Evolutionary conservation across 1,140 invertebrate genomes (phyloP), one percentile per base, ranked within the genome.

Genomic region (Chionoecetes opilio): DNA sequence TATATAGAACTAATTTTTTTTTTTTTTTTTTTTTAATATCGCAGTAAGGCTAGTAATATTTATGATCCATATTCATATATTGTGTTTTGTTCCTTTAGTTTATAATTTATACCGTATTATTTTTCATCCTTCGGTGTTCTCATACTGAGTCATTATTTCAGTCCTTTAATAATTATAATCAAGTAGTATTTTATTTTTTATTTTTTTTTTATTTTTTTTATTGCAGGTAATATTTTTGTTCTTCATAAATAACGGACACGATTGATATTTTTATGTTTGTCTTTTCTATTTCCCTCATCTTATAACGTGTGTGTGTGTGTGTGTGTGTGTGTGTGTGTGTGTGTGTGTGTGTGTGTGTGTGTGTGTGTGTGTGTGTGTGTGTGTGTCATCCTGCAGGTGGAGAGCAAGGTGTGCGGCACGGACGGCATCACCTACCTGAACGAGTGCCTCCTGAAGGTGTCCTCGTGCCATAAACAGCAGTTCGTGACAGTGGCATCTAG

Each of bases 361-460:
- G 35, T 37, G 31, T 29, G 82, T 86, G 29, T n/a, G 26, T 35
- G 31, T 17, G 82, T 31, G 82, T 46, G 26, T 85, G 9, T 41
- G 82, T 38, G 75, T 86, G 26, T 63, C 11, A 14, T 37, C 89
- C 34, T 11, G 26, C 95, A 96, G 96, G 95, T 95, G 6, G 95
- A 96, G n/a, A 96, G 95, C 37, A 97, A 97, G 96, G 98, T 99
- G 94, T 99, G 98, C 97, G 98, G 98, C 32, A 98, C 98, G 34
- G 98, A 99, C 97, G 98, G 98, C 17, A 97, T 98, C 11, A 98
- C 98, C 53, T 99, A 99, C 97, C 97, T 97, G 29, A 98, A 97
- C 96, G 98, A 98, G 96, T 99, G 98, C 97, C 97, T 98, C 92
- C 97, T 99, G 96, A 97, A 97, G 96, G 97, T 97, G 87, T 97